Base-by-base conservation (phyloP, 2,113 vertebrate species). In the Bos taurus region DNA sequence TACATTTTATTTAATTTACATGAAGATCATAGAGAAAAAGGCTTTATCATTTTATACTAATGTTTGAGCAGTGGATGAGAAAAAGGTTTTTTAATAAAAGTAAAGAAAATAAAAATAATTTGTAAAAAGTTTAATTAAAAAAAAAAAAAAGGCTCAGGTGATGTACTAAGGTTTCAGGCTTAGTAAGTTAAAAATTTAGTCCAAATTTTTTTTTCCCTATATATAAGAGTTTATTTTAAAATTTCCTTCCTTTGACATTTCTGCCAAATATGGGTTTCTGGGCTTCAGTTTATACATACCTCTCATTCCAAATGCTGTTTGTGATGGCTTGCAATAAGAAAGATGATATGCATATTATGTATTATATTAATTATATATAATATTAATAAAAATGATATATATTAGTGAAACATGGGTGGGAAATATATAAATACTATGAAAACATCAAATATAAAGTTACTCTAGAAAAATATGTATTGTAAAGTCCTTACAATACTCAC, bases 371-470 rank as follows among this genome's bases (percentile, higher is more conserved):
- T 50, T 81, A 81, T 81, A 16, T 50, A 50, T 81, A 5, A 81
- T 81, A 81, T n/a, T n/a, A 52, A 82, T 50, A 81, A 71, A 56
- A 28, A 77, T 57, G 2, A 74, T 33, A 46, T 46, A n/a, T 84
- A 78, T 88, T 43, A 92, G 86, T 52, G 43, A 56, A 88, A 86
- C 46, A 64, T 77, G 16, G 17, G 23, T 81, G 77, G 25, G 4
- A 83, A 85, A 82, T 82, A 46, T 16, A 62, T n/a, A 95, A 86
- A 91, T 89, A 94, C 33, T 89, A 92, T 89, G 64, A 91, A 85
- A 90, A 57, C 14, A 78, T 15, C 60, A 82, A 54, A 80, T 64
- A 36, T 62, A 64, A 94, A 92, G 15, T 56, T 91, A 77, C 48
- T 86, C 28, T 93, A 87, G 67, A 85, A 85, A 96, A 86, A 74